Conservation (phyloP, 2,797 vertebrate genomes). For the Sciaenops ocellatus region DNA sequence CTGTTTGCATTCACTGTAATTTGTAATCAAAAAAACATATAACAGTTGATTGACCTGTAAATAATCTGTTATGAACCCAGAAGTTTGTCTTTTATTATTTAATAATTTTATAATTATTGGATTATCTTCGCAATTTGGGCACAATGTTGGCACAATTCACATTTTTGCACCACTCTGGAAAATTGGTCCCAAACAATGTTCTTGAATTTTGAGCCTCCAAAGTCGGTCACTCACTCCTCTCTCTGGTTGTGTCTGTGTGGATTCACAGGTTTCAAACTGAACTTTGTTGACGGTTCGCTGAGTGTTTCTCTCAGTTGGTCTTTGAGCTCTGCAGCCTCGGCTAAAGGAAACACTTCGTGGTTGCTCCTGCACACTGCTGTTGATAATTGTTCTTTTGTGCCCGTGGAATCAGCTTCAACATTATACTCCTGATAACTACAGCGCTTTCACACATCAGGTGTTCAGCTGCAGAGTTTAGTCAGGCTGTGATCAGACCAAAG, state of each 20-base stretch:
- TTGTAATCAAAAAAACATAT: not conserved
- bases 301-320: not conserved
- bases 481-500: not conserved
- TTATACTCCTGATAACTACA: not conserved
- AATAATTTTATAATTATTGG: no score
- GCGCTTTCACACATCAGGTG: not conserved
- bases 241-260: not conserved
- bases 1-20: no score
- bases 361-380: conserved; percentile 50
- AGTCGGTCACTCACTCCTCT: no score
- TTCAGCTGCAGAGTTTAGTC: conserved; percentile 11
- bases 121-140: no score
- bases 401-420: conserved; percentile 46
- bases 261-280: not conserved
- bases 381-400: conserved; percentile 32
- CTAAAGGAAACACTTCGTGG: conserved; percentile 27
- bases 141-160: no score
- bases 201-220: not conserved
- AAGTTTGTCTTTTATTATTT: no score
- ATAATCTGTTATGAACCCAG: no score
- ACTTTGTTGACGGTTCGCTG: not conserved
- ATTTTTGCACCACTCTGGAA: no score
- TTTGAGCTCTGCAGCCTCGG: conserved; percentile 21
- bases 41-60: no score
- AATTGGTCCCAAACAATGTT: not conserved